Base-by-base conservation (phyloP, 1,140 invertebrate species). In the Cydia strobilella region DNA sequence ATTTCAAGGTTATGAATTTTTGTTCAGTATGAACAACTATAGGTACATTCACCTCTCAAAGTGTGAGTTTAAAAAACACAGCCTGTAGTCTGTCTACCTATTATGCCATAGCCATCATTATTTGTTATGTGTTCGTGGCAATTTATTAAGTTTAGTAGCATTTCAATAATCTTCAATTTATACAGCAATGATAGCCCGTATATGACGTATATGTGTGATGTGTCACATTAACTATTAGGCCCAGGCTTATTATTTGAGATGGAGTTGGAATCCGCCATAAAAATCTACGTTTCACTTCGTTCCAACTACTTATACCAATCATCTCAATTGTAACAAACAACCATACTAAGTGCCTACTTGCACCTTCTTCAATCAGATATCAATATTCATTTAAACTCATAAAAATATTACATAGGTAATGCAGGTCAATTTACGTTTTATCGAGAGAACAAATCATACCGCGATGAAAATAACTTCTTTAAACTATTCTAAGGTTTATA, bases 371-470 rank as follows among this genome's bases (percentile, higher is more conserved):
- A 59, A 10, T 59, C 18, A 59, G 54, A 23, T 23, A 59, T 51
- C 48, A 51, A 51, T 51, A 51, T 51, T 15, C 15, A 39, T 23
- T 75, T 31, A 62, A 12, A 69, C 23, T 76, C 18, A 13, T 75
- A 35, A 45, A 66, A 20, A 76, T 72, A 74, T 72, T 51, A 18
- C n/a, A 51, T 51, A 18, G 48, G 15, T 18, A 51, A 51, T 51
- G 5, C 48, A 1, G 15, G 48, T 18, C 48, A 18, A 51, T 51
- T 45, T 45, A 45, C 4, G n/a, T 7, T 1, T 51, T n/a, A 51
- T 51, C 48, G 15, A 7, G 2, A 45, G 42, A 45, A 45, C 7
- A 15, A 13, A 45, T 45, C 7, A 39, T 5, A 31, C 31, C 31
- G 5, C 9, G 35, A 39, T 9, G 35, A 39, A 39, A 39, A 39